These are phyloP conservation scores for Agonopterix arenella DNA, from an alignment of 2,888 invertebrate genomes.

Conservation along the genomic window DNA sequence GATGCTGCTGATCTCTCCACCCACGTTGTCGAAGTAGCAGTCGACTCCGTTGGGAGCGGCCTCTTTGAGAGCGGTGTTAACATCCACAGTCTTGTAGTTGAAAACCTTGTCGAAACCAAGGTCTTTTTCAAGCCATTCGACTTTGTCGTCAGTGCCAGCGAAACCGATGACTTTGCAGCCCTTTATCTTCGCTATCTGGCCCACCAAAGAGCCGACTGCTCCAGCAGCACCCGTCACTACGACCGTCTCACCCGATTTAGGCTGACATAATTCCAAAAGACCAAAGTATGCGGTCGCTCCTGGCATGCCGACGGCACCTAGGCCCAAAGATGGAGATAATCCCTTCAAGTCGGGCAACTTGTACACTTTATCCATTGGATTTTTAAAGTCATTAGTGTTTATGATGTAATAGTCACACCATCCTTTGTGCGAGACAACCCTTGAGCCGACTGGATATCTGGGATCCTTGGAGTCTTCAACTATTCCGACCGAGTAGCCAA, in stretches of 20 bases:
- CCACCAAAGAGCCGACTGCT: constrained; percentile 84
- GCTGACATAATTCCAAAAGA: constrained; percentile 80
- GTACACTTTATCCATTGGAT: constrained; percentile 21
- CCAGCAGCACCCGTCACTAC: constrained; percentile 85
- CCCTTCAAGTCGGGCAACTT: constrained; percentile 72
- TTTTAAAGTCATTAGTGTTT: constrained; percentile 13
- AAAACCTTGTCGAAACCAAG: constrained; percentile 82
- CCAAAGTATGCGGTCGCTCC: constrained; percentile 86
- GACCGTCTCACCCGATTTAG: constrained; percentile 82
- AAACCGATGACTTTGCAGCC: constrained; percentile 81
- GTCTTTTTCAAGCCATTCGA: constrained; percentile 79
- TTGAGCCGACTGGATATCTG: constrained; percentile 77
- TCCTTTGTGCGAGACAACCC: constrained; percentile 78
- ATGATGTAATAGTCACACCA: constrained; percentile 77
- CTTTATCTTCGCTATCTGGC: constrained; percentile 85
- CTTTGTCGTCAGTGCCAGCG: constrained; percentile 83
- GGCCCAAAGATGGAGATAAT: constrained; percentile 65
- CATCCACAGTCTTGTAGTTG: constrained; percentile 81
- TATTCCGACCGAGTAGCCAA: constrained; percentile 31
- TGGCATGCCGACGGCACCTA: constrained; percentile 81
- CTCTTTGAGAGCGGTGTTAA: constrained; percentile 71
- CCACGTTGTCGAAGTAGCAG: constrained; percentile 87
- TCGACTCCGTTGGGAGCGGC: constrained; percentile 83
- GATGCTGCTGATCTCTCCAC: constrained; percentile 78
- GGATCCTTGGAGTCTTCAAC: constrained; percentile 78